phyloP scores from a whole-genome alignment of 2,797 vertebrate genomes.

The Lagorchestes hirsutus region DNA sequence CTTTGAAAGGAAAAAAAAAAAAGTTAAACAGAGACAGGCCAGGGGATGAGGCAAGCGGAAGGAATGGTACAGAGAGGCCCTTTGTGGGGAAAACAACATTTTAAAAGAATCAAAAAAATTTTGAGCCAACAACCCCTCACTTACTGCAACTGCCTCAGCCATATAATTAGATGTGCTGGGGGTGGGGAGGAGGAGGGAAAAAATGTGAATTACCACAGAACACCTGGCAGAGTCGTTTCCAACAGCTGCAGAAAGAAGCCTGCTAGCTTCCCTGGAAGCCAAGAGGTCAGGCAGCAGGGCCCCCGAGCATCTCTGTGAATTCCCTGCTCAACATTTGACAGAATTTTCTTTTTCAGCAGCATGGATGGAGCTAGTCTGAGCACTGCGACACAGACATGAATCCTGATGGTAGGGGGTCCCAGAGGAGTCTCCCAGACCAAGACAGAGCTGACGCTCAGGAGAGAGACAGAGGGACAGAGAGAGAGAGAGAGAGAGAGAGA shows the following conservation, averaged over 20 bases:
- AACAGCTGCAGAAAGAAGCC: slow-evolving; percentile 7
- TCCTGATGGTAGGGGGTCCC: background rate
- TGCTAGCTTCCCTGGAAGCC: background rate
- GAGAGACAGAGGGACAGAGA: background rate
- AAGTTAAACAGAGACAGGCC: background rate
- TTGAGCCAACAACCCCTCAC: background rate
- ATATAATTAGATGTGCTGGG: background rate
- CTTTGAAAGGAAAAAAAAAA: background rate
- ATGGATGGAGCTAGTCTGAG: background rate
- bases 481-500: no score
- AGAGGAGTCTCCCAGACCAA: background rate
- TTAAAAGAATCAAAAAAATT: background rate
- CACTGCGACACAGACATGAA: background rate
- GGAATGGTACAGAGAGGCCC: slow-evolving; percentile 1
- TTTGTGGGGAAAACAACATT: slow-evolving; percentile 5
- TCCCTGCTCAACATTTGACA: background rate
- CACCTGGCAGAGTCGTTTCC: slow-evolving; percentile 3
- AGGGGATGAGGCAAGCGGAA: background rate
- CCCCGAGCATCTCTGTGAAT: background rate
- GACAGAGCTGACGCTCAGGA: background rate
- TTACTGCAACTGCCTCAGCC: slow-evolving; percentile 5
- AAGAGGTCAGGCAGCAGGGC: background rate
- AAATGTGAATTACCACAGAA: background rate
- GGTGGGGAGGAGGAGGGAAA: background rate
- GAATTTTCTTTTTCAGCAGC: background rate